Conservation (phyloP, 92 coral and sea anemone species). For the Siderastrea radians region DNA sequence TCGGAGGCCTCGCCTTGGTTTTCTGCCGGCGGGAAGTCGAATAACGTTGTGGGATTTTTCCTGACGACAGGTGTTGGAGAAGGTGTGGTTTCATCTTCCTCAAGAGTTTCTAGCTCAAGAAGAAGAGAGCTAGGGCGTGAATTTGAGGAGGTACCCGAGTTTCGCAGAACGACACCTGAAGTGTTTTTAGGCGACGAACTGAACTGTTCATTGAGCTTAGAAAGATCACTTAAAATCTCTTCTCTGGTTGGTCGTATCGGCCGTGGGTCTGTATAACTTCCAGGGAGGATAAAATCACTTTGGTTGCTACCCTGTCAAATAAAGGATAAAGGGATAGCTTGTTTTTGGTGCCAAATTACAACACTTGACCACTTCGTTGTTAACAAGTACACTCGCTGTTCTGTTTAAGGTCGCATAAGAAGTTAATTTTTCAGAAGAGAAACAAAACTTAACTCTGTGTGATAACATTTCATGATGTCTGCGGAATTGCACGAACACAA, state of each 20-base stretch:
- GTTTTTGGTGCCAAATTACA: background rate
- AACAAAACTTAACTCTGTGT: too few relatives aligned
- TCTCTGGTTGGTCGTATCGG: conserved; percentile 62
- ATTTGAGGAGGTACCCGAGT: conserved; percentile 72
- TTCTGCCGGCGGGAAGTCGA: conserved; percentile 56
- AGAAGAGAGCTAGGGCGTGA: conserved; percentile 86
- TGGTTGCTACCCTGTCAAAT: conserved; percentile 26
- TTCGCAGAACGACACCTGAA: conserved; percentile 54
- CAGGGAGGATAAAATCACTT: conserved; percentile 30
- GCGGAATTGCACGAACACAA: too few relatives aligned
- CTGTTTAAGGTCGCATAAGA: too few relatives aligned
- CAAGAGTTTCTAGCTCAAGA: conserved; percentile 81
- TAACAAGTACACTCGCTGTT: too few relatives aligned
- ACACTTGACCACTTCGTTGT: background rate
- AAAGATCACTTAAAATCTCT: conserved; percentile 66
- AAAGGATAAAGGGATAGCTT: background rate
- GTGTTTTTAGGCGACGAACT: conserved; percentile 52
- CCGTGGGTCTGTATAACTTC: conserved; percentile 84
- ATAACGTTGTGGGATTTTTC: conserved; percentile 54
- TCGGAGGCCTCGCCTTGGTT: conserved; percentile 33
- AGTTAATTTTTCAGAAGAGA: too few relatives aligned
- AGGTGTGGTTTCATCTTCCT: conserved; percentile 78
- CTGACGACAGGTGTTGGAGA: conserved; percentile 78
- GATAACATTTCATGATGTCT: too few relatives aligned
- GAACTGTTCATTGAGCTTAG: conserved; percentile 63